Evolutionary conservation across 2,888 invertebrate species (phyloP).

Genomic region (Agonum fuliginosum): DNA sequence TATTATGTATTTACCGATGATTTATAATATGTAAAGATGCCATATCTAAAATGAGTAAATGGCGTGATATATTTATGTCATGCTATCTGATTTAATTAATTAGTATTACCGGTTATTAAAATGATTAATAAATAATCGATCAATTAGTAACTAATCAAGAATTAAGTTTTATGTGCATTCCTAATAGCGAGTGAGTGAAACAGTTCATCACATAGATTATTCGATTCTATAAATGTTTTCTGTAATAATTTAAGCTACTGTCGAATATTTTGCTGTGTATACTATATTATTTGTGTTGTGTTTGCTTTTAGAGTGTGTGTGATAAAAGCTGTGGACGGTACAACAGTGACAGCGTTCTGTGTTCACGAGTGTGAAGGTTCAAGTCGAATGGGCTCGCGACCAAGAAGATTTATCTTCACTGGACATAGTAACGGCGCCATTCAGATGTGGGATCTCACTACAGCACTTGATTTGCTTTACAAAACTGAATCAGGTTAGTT

Average conservation of each 20-base stretch:
- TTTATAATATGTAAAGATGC: no score
- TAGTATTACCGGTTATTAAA: no score
- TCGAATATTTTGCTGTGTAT: conserved; percentile 27
- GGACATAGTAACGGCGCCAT: conserved; percentile 95
- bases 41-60: no score
- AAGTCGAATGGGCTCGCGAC: conserved; percentile 91
- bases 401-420: conserved; percentile 91
- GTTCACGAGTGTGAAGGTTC: conserved; percentile 99
- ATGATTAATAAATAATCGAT: no score
- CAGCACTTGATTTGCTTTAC: conserved; percentile 87
- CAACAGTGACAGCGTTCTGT: conserved; percentile 95
- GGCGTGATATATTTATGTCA: no score
- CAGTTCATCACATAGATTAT: no score
- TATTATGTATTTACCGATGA: no score
- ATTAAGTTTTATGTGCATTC: no score
- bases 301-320: conserved; percentile 94
- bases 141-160: no score
- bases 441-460: conserved; percentile 99
- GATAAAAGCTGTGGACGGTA: conserved; percentile 95
- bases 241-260: conserved; percentile 28
- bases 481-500: conserved; percentile 73
- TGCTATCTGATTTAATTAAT: no score
- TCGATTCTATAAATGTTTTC: no score
- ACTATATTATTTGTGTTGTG: conserved; percentile 61
- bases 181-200: no score